Evolutionary conservation across 2,797 vertebrate species (phyloP).

Genomic region (Lates japonicus): DNA sequence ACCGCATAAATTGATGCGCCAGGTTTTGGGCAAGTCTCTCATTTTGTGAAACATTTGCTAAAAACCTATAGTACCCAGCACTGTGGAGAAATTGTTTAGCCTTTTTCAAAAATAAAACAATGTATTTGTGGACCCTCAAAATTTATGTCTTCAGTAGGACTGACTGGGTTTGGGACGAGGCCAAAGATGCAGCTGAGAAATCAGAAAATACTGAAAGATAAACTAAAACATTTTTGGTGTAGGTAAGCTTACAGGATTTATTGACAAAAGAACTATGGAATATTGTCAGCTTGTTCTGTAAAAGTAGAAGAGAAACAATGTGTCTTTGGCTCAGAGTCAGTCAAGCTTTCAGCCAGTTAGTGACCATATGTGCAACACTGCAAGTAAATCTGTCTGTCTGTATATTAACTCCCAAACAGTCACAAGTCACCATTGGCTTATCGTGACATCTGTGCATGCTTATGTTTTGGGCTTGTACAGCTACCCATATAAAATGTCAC

Average conservation of each 20-base stretch:
- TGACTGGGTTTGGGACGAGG: background rate
- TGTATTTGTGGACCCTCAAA: background rate
- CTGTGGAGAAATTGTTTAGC: background rate
- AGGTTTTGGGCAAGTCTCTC: background rate
- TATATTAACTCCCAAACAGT: slow-evolving; percentile 72
- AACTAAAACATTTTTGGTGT: slow-evolving; percentile 1
- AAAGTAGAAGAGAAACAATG: background rate
- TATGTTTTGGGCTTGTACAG: slow-evolving; percentile 39
- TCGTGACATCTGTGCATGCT: slow-evolving; percentile 50
- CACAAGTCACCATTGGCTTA: slow-evolving; percentile 45
- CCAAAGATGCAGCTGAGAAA: background rate
- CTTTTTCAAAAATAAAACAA: background rate
- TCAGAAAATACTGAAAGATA: background rate
- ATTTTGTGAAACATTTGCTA: background rate
- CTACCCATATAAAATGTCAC: slow-evolving; percentile 82
- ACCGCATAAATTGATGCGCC: background rate
- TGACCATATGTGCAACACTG: slow-evolving; percentile 15
- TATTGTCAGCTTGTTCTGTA: background rate
- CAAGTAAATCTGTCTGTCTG: slow-evolving; percentile 64
- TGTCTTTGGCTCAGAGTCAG: background rate
- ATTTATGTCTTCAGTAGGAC: background rate
- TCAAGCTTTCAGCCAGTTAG: slow-evolving; percentile 8
- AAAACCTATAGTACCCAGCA: background rate
- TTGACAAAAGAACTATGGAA: background rate
- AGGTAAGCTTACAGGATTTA: background rate